Evolutionary conservation across 2,113 vertebrate species (phyloP).

Genomic region (Kryptolebias marmoratus): DNA sequence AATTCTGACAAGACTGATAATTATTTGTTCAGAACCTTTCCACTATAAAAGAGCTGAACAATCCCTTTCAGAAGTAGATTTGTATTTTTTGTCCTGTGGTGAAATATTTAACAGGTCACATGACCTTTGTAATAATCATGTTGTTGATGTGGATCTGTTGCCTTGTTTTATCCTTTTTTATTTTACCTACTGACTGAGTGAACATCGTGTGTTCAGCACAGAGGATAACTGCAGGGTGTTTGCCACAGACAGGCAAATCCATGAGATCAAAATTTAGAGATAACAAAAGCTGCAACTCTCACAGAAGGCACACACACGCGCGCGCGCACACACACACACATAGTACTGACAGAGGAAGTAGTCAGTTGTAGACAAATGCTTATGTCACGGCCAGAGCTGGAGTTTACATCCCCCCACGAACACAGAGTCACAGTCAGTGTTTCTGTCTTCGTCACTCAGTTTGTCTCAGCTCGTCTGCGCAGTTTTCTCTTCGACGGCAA

Average conservation of each 20-base stretch:
- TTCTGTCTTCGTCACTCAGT: slow-evolving; percentile 23
- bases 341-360: slow-evolving; percentile 74
- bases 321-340: slow-evolving; percentile 35
- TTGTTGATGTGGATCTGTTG: not conserved
- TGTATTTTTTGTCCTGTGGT: no score
- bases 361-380: slow-evolving; percentile 45
- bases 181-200: slow-evolving; percentile 1
- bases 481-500: slow-evolving; percentile 23
- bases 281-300: slow-evolving; percentile 55
- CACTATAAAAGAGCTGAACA: no score
- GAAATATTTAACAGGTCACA: no score
- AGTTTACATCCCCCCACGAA: slow-evolving; percentile 27
- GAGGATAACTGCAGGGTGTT: slow-evolving; percentile 53
- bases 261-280: slow-evolving; percentile 67
- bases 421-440: slow-evolving; percentile 27
- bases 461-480: not conserved
- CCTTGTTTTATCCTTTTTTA: slow-evolving; percentile 10
- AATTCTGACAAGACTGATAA: no score
- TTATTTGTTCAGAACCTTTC: no score
- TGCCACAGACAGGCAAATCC: slow-evolving; percentile 78
- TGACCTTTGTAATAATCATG: not conserved
- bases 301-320: slow-evolving; percentile 29
- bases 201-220: slow-evolving; percentile 4
- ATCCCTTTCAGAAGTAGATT: no score
- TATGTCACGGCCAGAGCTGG: slow-evolving; percentile 22